These are phyloP conservation scores for Ptilonorhynchus violaceus DNA, from an alignment of 2,113 vertebrate genomes.

Conservation along the genomic window DNA sequence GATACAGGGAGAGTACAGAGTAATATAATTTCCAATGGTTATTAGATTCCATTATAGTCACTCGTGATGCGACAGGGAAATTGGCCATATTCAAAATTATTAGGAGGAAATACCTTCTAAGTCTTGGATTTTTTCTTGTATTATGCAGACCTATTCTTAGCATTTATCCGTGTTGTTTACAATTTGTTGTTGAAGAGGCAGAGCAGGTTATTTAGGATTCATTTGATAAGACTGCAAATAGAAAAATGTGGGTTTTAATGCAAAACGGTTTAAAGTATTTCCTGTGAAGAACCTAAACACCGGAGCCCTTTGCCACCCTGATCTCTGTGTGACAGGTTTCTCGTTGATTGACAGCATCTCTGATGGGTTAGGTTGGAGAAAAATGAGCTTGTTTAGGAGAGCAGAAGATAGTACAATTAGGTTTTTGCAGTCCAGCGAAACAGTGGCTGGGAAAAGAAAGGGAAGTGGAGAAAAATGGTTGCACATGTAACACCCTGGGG, in stretches of 20 bases:
- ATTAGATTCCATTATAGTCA: conserved; percentile 49
- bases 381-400: conserved; percentile 62
- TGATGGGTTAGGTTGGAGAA: conserved; percentile 53
- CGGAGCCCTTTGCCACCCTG: not conserved
- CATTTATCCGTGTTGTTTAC: conserved; percentile 38
- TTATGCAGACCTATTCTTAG: not conserved
- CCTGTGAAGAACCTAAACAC: not conserved
- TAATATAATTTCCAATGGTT: conserved; percentile 19
- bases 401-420: conserved; percentile 58
- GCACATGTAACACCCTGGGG: not conserved
- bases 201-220: not conserved
- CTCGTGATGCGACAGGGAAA: conserved; percentile 19
- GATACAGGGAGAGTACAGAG: not conserved
- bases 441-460: conserved; percentile 7
- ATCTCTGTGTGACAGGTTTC: not conserved
- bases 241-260: not conserved
- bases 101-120: not conserved
- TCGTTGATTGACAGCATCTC: conserved; percentile 45
- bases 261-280: not conserved
- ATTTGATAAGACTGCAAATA: not conserved
- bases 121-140: not conserved
- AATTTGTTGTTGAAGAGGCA: not conserved
- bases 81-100: conserved; percentile 17
- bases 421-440: not conserved
- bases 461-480: conserved; percentile 14